Conservation (phyloP, 1,140 invertebrate species). For the Gryon sp. region DNA sequence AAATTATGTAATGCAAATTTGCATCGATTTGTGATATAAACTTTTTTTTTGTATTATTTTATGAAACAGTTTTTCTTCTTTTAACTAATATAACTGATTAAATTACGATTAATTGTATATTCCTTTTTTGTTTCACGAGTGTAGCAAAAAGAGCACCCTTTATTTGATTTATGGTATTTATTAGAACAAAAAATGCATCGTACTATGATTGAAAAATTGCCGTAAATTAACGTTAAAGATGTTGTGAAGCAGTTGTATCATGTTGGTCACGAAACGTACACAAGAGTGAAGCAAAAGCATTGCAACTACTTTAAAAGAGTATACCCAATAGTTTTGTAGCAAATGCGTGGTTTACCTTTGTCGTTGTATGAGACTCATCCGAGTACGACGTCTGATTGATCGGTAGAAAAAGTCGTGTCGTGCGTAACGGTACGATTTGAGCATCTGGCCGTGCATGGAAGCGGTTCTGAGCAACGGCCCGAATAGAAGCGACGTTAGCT, state of each 20-base stretch:
- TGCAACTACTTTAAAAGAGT: slow-evolving; percentile 34
- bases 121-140: no score
- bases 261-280: slow-evolving; percentile 26
- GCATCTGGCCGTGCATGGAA: slow-evolving; percentile 76
- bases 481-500: slow-evolving; percentile 69
- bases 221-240: slow-evolving; percentile 31
- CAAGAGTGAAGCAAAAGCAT: slow-evolving; percentile 12
- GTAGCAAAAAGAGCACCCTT: no score
- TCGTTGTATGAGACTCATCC: slow-evolving; percentile 52
- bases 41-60: no score
- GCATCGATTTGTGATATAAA: no score
- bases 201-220: slow-evolving; percentile 34
- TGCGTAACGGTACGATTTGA: slow-evolving; percentile 77
- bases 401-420: slow-evolving; percentile 71
- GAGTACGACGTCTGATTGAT: slow-evolving; percentile 66
- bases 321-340: slow-evolving; percentile 53
- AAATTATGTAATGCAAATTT: no score
- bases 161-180: no score
- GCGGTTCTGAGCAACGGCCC: slow-evolving; percentile 73
- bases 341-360: slow-evolving; percentile 54
- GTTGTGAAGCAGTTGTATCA: slow-evolving; percentile 22
- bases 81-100: no score
- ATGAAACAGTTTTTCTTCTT: no score
- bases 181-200: no score
- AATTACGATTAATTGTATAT: no score